Base-by-base conservation (phyloP, 2,888 invertebrate species). In the Leistus spinibarbis region DNA sequence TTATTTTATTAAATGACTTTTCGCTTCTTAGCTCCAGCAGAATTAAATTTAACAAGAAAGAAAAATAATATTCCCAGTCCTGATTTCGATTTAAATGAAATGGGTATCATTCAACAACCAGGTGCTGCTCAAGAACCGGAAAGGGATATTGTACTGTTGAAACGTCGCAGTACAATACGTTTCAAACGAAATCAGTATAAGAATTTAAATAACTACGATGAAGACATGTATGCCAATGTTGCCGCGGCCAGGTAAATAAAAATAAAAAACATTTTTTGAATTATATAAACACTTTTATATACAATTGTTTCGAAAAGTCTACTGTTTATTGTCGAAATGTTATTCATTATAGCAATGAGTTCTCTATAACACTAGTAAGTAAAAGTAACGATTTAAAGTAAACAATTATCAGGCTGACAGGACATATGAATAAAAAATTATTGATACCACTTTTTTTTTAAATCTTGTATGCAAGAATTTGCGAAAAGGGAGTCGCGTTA, bases 121-220 rank as follows among this genome's bases (percentile, higher is more conserved):
- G 67, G 53, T 23, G 20, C 3, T 20, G 9, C 19, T 19, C 1
- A 60, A 2, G 60, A 60, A 60, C 0, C 2, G 20, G 17, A 60
- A 20, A 7, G 60, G 5, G 73, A 73, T 60, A 54, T 73, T 67
- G 66, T 73, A 20, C 27, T 73, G 24, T 73, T 73, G 40, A 73
- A 66, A 60, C 57, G 73, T 62, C 57, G 67, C n/a, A 73, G 57
- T 53, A 67, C 73, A 20, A 23, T 73, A 23, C 20, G 67, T 16
- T 73, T 73, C 22, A 27, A 24, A 19, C 60, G 65, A 54, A 66
- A 27, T 19, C 56, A 56, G 23, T 64, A 66, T 19, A 72, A 56
- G 22, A 65, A 24, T n/a, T 60, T 56, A 10, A 67, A 62, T 67
- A 60, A 60, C 19, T 56, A 72, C 4, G 73, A 73, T 1, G 67